Base-by-base conservation (phyloP, 2,113 vertebrate genomes). In the Microtus richardsoni region DNA sequence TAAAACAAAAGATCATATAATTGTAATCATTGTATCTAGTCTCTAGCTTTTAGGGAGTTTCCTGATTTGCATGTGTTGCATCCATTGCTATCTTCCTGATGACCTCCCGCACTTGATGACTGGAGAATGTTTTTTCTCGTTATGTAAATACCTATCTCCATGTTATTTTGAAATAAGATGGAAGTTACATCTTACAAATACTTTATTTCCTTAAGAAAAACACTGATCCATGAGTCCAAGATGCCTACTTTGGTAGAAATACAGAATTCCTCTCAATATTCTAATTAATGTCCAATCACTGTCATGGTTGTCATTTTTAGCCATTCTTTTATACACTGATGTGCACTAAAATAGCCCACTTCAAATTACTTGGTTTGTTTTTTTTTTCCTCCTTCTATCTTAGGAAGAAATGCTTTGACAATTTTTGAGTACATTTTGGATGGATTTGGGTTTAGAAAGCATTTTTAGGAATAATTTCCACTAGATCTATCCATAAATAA, bases 381-480 rank as follows among this genome's bases (percentile, higher is more conserved):
- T 92, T 4, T 92, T 12, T 54, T 96, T 88, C 62, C 21, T 30
- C 1, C 88, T 95, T 85, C 68, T 33, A 74, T 52, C 28, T 28
- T 49, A 36, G 30, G 21, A 88, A 10, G 12, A 58, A 79, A 88
- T 33, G 49, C 8, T 88, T 94, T 52, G 52, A 49, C 9, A 78
- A 60, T 93, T 94, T 84, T 39, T 22, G 12, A 66, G n/a, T 70
- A 17, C 33, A 41, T 74, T 88, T 41, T 73, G 49, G 22, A 24
- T 91, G 21, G 1, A 77, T 91, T 64, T 41, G 47, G 47, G 17
- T 33, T 14, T 84, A 94, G 28, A 94, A 91, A 36, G 62, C 36
- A 86, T 70, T 85, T 75, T 62, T 28, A 28, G 54, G 5, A 68
- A 92, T 79, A 22, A 83, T 88, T 95, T 21, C 90, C 74, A 88